Evolutionary conservation across 2,113 vertebrate genomes (phyloP).

Genomic region (Atrichornis clamosus): DNA sequence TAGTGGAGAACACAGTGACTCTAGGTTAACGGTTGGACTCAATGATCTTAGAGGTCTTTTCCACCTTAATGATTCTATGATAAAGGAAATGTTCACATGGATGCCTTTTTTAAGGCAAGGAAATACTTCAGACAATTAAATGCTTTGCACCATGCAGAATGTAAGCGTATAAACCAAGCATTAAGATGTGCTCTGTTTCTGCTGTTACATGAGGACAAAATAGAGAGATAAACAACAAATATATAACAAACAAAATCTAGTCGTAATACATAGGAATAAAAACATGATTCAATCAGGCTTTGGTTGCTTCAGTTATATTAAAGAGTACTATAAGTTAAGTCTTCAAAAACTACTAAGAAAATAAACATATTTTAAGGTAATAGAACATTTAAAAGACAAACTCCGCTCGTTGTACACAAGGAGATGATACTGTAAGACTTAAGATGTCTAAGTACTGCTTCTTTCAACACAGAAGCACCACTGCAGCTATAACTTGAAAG

Average conservation of each 20-base stretch:
- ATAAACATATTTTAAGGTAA: not conserved
- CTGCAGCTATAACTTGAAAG: not conserved
- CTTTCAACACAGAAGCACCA: not conserved
- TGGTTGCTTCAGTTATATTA: not conserved
- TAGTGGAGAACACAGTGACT: not conserved
- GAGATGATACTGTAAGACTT: not conserved
- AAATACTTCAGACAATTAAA: not conserved
- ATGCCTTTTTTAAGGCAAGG: not conserved
- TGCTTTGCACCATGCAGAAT: not conserved
- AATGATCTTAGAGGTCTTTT: not conserved
- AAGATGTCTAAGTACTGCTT: not conserved
- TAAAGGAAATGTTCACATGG: not conserved
- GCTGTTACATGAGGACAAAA: not conserved
- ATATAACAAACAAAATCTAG: not conserved
- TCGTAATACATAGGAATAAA: not conserved
- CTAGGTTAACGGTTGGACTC: not conserved
- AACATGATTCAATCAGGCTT: not conserved
- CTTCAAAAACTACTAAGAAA: not conserved
- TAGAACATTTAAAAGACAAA: not conserved
- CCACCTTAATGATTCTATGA: not conserved
- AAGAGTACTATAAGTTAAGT: not conserved
- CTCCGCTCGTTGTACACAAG: not conserved
- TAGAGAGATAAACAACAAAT: not conserved
- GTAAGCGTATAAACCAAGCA: not conserved
- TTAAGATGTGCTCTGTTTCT: not conserved